phyloP scores from a whole-genome alignment of 2,888 invertebrate genomes.

The Neoaliturus tenellus region DNA sequence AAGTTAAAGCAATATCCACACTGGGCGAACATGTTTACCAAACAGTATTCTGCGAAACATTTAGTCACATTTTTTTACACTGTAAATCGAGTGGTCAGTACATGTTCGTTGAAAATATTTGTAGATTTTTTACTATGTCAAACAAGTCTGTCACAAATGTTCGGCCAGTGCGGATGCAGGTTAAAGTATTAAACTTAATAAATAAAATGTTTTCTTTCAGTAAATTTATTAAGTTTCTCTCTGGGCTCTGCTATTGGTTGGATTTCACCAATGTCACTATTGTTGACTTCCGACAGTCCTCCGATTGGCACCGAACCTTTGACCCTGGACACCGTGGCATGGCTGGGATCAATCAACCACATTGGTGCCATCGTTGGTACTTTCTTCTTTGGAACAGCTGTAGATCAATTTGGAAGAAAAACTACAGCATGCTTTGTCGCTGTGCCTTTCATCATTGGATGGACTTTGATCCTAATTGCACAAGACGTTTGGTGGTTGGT shows the following conservation, averaged over 20 bases:
- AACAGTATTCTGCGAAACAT: too few species aligned
- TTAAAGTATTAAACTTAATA: too few species aligned
- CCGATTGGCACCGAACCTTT: slow-evolving; percentile 73
- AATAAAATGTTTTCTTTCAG: slow-evolving; percentile 70
- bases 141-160: too few species aligned
- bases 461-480: slow-evolving; percentile 76
- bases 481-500: slow-evolving; percentile 73
- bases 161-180: too few species aligned
- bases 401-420: slow-evolving; percentile 76
- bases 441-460: slow-evolving; percentile 77
- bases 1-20: too few species aligned
- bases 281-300: slow-evolving; percentile 72
- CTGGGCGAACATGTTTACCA: too few species aligned
- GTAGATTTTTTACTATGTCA: too few species aligned
- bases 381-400: slow-evolving; percentile 72
- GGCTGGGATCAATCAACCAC: slow-evolving; percentile 76
- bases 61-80: too few species aligned
- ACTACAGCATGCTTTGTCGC: slow-evolving; percentile 74
- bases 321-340: slow-evolving; percentile 73
- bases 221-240: slow-evolving; percentile 75
- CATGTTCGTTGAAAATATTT: too few species aligned
- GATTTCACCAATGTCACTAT: slow-evolving; percentile 76
- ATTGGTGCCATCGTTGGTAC: slow-evolving; percentile 75
- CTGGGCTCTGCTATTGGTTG: slow-evolving; percentile 77
- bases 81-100: too few species aligned